Percentiles rank a stretch among this genome's conserved stretches.
Evolutionary conservation across 2,113 vertebrate species (phyloP).

Genomic region (Amia ocellicauda): DNA sequence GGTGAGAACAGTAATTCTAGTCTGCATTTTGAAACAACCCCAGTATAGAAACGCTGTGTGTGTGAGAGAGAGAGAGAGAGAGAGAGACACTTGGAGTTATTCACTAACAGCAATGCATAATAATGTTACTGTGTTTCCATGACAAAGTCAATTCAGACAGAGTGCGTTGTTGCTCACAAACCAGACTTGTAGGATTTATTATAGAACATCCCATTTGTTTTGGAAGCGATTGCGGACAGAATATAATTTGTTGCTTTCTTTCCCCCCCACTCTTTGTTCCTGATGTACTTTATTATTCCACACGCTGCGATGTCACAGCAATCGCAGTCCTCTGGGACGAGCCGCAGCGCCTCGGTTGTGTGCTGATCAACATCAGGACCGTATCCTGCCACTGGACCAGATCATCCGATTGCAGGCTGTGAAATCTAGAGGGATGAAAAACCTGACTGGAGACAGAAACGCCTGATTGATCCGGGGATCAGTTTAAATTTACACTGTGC

Average conservation of each 20-base stretch:
- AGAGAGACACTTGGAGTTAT: too few species aligned
- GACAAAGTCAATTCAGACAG: too few species aligned
- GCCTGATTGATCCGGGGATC: background rate
- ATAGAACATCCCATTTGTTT: slow-evolving; percentile 1
- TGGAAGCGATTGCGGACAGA: background rate
- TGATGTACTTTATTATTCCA: background rate
- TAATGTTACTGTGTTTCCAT: too few species aligned
- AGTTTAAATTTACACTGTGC: background rate
- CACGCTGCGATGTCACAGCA: background rate
- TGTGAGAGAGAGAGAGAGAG: too few species aligned
- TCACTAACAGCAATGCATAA: too few species aligned
- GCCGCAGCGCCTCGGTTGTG: too few species aligned
- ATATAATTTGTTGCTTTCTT: background rate
- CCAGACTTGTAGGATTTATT: background rate
- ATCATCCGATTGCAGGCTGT: slow-evolving; percentile 17
- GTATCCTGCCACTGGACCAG: background rate
- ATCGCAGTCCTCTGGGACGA: background rate
- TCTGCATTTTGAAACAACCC: too few species aligned
- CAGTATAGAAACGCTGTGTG: too few species aligned
- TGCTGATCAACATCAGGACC: background rate
- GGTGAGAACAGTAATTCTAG: too few species aligned
- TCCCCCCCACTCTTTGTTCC: background rate
- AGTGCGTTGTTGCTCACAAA: background rate
- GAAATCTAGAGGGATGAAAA: background rate
- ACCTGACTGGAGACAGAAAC: slow-evolving; percentile 16